phyloP scores from a whole-genome alignment of 2,888 invertebrate genomes.

The Kuschelorhynchus macadamiae region DNA sequence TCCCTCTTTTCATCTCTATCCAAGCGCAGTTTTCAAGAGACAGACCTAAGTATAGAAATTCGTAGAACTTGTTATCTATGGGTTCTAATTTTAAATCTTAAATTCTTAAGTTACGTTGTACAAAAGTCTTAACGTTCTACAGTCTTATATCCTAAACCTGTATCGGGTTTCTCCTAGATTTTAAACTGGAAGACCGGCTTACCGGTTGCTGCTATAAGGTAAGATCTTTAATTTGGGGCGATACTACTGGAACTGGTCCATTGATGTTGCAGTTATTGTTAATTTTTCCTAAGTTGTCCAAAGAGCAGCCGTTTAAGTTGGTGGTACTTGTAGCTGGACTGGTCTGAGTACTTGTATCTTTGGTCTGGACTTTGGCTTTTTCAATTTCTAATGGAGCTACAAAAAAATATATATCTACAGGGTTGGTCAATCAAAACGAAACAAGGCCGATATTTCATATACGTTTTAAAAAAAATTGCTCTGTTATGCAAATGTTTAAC shows the following conservation, averaged over 20 bases:
- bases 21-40: too few relatives aligned
- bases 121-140: conserved; percentile 1
- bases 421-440: too few relatives aligned
- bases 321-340: conserved; percentile 57
- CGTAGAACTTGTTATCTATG: too few relatives aligned
- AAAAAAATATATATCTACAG: conserved; percentile 19
- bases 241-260: conserved; percentile 64
- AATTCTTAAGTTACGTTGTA: too few relatives aligned
- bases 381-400: conserved; percentile 48
- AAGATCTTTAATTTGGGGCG: conserved; percentile 63
- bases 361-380: conserved; percentile 60
- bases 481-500: too few relatives aligned
- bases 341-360: conserved; percentile 66
- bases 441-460: too few relatives aligned
- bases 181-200: conserved; percentile 64
- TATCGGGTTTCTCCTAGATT: conserved; percentile 64
- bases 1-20: too few relatives aligned
- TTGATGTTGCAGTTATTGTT: conserved; percentile 67
- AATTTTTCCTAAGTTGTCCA: conserved; percentile 61
- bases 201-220: conserved; percentile 65
- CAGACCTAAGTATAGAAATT: too few relatives aligned
- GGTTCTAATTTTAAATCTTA: too few relatives aligned
- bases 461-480: too few relatives aligned
- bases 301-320: conserved; percentile 56
- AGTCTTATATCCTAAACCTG: conserved; percentile 61